Conservation (phyloP, 2,888 invertebrate species). For the Sarcophaga rosellei region DNA sequence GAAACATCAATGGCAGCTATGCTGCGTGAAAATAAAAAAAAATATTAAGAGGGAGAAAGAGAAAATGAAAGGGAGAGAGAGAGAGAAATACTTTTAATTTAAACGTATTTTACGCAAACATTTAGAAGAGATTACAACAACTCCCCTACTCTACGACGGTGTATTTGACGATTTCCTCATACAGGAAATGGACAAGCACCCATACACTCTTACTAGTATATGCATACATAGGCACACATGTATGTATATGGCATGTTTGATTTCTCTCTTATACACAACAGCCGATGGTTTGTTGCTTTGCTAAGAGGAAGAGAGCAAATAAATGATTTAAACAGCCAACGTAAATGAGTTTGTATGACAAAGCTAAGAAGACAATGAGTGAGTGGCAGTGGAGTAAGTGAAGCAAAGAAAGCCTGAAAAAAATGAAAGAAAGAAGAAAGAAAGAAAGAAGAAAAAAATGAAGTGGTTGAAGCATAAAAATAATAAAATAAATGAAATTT, state of each 20-base stretch:
- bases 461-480: neutral
- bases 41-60: neutral
- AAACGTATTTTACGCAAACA: neutral
- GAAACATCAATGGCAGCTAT: conserved; percentile 24
- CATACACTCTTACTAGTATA: neutral
- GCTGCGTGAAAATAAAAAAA: neutral
- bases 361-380: neutral
- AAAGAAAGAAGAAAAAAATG: too few relatives aligned
- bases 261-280: too few relatives aligned
- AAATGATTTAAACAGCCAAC: neutral
- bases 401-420: too few relatives aligned
- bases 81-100: neutral
- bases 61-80: neutral
- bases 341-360: neutral
- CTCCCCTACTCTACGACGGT: neutral
- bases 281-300: too few relatives aligned
- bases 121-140: neutral
- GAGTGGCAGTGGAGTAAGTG: neutral
- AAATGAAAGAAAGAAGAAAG: too few relatives aligned
- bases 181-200: neutral
- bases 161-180: neutral
- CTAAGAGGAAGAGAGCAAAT: neutral
- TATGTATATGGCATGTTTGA: too few relatives aligned
- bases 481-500: conserved; percentile 57
- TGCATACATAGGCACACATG: too few relatives aligned